Conservation (phyloP, 2,113 vertebrate genomes). For the Piprites chloris region DNA sequence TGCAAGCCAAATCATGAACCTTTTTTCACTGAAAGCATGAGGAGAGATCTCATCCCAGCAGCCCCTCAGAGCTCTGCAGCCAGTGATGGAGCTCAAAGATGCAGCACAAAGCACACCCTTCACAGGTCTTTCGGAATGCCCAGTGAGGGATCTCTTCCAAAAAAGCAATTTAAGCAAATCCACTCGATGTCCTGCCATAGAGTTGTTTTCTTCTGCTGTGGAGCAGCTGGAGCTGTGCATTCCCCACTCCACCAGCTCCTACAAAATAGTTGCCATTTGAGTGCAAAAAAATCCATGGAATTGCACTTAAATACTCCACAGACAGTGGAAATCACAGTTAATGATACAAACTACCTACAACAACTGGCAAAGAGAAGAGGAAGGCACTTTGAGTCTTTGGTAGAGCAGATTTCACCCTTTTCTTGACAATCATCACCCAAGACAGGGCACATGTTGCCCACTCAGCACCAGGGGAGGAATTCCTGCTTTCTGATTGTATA, state of each 20-base stretch:
- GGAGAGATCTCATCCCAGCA: background rate
- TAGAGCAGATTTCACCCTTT: background rate
- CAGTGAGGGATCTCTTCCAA: constrained; percentile 73
- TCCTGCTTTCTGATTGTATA: background rate
- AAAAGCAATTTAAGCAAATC: constrained; percentile 79
- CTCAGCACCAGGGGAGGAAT: background rate
- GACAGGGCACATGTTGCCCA: background rate
- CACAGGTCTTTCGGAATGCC: constrained; percentile 60
- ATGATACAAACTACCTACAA: background rate
- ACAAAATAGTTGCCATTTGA: background rate
- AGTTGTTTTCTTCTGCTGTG: constrained; percentile 66
- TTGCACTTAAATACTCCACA: background rate
- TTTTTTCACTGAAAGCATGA: background rate
- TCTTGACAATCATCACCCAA: background rate
- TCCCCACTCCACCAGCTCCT: constrained; percentile 67
- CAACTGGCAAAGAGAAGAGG: background rate
- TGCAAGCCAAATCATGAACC: background rate
- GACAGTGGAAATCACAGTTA: background rate
- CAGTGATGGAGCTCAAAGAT: background rate
- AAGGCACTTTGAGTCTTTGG: background rate
- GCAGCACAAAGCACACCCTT: constrained; percentile 55
- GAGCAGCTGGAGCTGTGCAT: constrained; percentile 52
- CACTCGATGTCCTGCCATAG: constrained; percentile 63
- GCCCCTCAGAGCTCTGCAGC: background rate
- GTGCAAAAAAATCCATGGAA: background rate